phyloP scores from a whole-genome alignment of 2,888 invertebrate species.

The Pristionchus mayeri region DNA sequence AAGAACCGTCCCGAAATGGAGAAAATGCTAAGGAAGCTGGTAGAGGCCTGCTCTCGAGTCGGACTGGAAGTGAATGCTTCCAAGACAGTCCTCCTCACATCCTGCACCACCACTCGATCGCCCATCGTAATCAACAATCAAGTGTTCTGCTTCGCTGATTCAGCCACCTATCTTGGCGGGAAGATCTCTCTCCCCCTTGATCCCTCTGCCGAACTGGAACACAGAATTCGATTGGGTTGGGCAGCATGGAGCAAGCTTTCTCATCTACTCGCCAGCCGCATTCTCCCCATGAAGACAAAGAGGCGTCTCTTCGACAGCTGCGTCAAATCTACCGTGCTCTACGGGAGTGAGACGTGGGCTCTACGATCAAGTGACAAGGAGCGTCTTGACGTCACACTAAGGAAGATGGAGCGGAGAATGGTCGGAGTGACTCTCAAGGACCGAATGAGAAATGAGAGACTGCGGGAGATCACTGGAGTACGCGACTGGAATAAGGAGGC shows the following conservation, averaged over 20 bases:
- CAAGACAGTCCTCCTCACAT: slow-evolving; percentile 6
- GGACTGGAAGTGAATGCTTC: slow-evolving; percentile 12
- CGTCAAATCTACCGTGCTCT: neutral
- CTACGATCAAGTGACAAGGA: too few species aligned
- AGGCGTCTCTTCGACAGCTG: neutral
- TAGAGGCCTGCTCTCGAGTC: neutral
- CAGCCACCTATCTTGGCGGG: neutral
- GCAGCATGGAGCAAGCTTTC: neutral
- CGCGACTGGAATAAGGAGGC: slow-evolving; percentile 10
- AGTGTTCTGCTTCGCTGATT: neutral
- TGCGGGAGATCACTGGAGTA: too few species aligned
- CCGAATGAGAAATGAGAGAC: too few species aligned
- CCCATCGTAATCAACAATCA: neutral
- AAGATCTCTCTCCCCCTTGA: neutral
- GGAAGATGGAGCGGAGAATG: too few species aligned
- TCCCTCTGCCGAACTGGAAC: neutral
- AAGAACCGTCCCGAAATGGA: neutral
- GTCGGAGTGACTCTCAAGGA: too few species aligned
- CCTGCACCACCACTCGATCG: neutral
- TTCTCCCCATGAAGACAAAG: slow-evolving; percentile 27
- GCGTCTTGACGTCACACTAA: too few species aligned
- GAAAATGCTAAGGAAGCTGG: neutral
- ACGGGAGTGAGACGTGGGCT: slow-evolving; percentile 20
- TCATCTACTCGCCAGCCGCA: neutral
- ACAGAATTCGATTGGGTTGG: neutral